Evolutionary conservation across 2,888 invertebrate species (phyloP).

Genomic region (Catocala fraxini): DNA sequence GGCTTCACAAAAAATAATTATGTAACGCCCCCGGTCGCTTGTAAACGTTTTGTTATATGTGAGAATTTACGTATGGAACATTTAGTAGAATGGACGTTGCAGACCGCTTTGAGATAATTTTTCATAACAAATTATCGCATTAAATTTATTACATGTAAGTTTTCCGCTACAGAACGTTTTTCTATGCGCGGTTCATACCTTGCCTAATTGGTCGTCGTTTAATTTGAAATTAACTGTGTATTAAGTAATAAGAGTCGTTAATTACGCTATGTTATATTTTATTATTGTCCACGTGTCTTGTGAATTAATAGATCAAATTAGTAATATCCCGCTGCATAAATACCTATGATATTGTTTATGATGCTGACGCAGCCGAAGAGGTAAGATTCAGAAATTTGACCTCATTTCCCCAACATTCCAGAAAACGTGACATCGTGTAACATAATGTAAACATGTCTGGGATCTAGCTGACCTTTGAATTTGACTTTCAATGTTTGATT

Average conservation of each 20-base stretch:
- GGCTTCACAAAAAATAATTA: constrained; percentile 64
- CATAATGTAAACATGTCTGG: constrained; percentile 48
- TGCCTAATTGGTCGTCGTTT: constrained; percentile 54
- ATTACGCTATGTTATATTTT: constrained; percentile 13
- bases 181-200: constrained; percentile 48
- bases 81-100: constrained; percentile 35
- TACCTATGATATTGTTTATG: constrained; percentile 6
- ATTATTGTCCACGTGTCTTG: constrained; percentile 11
- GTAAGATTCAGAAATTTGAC: constrained; percentile 41
- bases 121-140: constrained; percentile 52
- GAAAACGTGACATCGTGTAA: constrained; percentile 47
- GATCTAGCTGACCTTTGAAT: constrained; percentile 52
- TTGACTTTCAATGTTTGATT: constrained; percentile 35
- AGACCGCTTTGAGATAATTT: constrained; percentile 32
- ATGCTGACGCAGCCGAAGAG: constrained; percentile 29
- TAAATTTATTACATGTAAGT: constrained; percentile 52
- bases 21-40: constrained; percentile 56
- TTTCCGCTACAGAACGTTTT: constrained; percentile 49
- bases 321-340: background rate
- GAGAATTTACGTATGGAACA: constrained; percentile 54
- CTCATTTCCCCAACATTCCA: constrained; percentile 45
- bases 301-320: constrained; percentile 7
- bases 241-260: constrained; percentile 23
- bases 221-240: constrained; percentile 46
- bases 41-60: constrained; percentile 63